These are phyloP conservation scores for Conus ventricosus DNA, from an alignment of 1,140 invertebrate species.

Conservation along the genomic window DNA sequence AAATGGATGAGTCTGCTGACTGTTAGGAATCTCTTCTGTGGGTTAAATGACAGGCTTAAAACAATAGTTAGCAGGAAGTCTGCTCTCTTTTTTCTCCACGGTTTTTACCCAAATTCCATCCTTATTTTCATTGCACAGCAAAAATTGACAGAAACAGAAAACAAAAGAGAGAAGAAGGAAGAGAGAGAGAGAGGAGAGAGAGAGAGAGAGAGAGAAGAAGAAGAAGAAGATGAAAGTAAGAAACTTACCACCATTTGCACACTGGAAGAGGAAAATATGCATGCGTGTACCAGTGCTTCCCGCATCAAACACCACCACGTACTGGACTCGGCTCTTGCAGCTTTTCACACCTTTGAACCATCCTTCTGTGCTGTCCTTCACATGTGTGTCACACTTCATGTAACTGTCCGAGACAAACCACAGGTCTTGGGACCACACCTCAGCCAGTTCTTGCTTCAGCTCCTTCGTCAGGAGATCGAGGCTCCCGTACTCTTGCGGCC, in stretches of 20 bases:
- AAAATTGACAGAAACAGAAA: not conserved
- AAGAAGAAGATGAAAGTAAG: not conserved
- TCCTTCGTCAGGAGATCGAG: not conserved
- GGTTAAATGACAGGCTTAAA: too few species aligned
- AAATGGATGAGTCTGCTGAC: too few species aligned
- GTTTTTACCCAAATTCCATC: too few species aligned
- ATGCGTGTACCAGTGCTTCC: conserved; percentile 96
- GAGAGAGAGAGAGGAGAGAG: not conserved
- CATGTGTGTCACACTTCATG: too few species aligned
- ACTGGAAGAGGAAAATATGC: conserved; percentile 88
- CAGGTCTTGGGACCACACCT: not conserved
- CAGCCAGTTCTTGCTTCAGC: not conserved
- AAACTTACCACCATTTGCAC: conserved; percentile 72
- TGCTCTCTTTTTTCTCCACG: too few species aligned
- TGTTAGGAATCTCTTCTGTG: too few species aligned
- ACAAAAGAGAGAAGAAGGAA: not conserved
- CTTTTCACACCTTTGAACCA: not conserved
- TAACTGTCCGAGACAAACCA: not conserved
- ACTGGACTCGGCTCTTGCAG: conserved; percentile 72
- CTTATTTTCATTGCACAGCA: not conserved
- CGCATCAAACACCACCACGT: conserved; percentile 96
- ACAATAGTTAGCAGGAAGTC: too few species aligned
- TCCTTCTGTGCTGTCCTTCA: not conserved
- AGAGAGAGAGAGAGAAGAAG: conserved; percentile 1
- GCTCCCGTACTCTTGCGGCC: not conserved